Conservation (phyloP, 2,888 invertebrate genomes). For the Polydrusus pterygomalis region DNA sequence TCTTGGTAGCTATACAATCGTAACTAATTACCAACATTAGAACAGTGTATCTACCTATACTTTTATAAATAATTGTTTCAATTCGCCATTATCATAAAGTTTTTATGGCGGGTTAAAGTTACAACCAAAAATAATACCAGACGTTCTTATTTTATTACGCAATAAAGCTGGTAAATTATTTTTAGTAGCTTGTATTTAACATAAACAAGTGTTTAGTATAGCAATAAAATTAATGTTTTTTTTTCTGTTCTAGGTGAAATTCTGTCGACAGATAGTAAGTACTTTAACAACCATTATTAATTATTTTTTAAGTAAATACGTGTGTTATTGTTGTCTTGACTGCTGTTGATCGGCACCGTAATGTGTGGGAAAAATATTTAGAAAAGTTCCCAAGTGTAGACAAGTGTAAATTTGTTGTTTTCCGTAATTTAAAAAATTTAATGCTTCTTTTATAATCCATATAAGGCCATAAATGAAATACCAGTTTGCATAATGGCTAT, state of each 20-base stretch:
- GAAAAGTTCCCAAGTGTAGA: constrained; percentile 21
- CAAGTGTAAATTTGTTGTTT: constrained; percentile 20
- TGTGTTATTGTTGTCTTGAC: background rate
- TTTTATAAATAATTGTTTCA: constrained; percentile 22
- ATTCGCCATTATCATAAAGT: constrained; percentile 21
- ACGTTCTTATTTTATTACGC: constrained; percentile 22
- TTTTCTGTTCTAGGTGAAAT: constrained; percentile 62
- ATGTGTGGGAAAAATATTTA: constrained; percentile 30
- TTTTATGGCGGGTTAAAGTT: constrained; percentile 27
- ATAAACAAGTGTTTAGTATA: constrained; percentile 36
- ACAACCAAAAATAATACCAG: constrained; percentile 25
- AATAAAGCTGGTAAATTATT: constrained; percentile 31
- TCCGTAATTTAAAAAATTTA: background rate
- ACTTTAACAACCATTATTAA: constrained; percentile 18
- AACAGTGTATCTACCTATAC: background rate
- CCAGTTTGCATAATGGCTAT: background rate
- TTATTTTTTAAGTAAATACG: constrained; percentile 32
- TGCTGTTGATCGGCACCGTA: constrained; percentile 10
- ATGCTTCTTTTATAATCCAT: background rate
- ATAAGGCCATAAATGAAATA: background rate
- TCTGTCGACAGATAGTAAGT: constrained; percentile 62
- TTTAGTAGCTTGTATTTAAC: constrained; percentile 28
- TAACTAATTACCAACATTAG: constrained; percentile 6
- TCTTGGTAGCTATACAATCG: background rate
- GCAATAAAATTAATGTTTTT: constrained; percentile 42